These are phyloP conservation scores for Diceros bicornis DNA, from an alignment of 2,797 vertebrate genomes.

Conservation along the genomic window DNA sequence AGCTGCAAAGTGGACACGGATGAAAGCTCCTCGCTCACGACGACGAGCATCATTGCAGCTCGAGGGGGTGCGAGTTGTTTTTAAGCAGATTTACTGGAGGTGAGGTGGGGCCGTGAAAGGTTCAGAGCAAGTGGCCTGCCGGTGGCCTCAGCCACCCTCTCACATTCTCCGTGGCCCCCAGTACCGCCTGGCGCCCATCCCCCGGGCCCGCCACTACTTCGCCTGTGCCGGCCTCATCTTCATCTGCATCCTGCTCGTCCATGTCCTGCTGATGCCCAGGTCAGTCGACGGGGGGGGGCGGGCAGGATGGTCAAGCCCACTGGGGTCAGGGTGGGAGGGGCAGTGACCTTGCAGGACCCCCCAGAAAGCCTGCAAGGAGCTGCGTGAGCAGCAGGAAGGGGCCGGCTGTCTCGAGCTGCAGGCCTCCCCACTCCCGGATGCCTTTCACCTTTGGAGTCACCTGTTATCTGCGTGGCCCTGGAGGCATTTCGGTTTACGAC, in stretches of 20 bases:
- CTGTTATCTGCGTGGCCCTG: too few species aligned
- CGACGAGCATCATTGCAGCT: fast-evolving
- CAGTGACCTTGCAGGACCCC: neutral
- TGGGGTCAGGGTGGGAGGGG: neutral
- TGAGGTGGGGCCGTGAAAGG: fast-evolving
- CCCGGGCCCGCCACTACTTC: conserved; percentile 94
- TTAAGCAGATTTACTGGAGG: neutral
- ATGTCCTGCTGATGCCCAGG: conserved; percentile 93
- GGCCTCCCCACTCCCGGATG: neutral
- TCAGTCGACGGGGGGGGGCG: conserved; percentile 89
- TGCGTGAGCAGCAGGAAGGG: neutral
- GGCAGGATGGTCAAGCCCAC: fast-evolving
- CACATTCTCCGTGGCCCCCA: conserved; percentile 81
- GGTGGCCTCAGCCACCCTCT: neutral
- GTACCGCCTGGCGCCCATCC: conserved; percentile 96
- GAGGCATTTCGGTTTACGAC: fast-evolving
- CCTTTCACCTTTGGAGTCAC: neutral
- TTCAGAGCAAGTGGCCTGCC: neutral
- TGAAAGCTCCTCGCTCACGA: too few species aligned
- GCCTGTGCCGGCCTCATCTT: conserved; percentile 95
- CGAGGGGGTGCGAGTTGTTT: neutral
- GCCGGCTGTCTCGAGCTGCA: neutral
- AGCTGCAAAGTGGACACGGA: fast-evolving
- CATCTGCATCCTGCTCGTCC: conserved; percentile 95
- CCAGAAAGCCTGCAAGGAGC: neutral